Evolutionary conservation across 2,888 invertebrate species (phyloP), one percentile per base, ranked within the genome.

Genomic region (Endomychus coccineus): DNA sequence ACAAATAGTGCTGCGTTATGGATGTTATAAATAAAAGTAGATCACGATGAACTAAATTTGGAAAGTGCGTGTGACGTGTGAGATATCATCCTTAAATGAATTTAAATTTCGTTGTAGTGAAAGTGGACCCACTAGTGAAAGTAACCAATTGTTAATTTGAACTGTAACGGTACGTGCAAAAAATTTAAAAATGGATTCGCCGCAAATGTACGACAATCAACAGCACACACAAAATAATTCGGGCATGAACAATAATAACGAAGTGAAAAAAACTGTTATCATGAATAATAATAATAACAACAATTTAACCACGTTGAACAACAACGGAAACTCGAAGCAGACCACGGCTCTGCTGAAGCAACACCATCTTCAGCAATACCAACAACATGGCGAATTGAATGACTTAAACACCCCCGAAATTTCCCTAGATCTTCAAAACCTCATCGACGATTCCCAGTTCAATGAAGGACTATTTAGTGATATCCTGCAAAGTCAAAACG

Each of bases 371-470:
- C 75, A 83, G 40, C 78, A 82, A 43, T 83, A 85, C 40, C 82
- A 83, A 42, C 68, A 70, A 14, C 72, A 73, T 40, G 74, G 74
- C 25, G 89, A 91, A 59, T 69, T 91, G 43, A 84, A 86, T 61
- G 91, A 91, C 64, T 75, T 94, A 56, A 90, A 89, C 64, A 85
- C 86, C 39, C 88, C 90, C 50, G 94, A 94, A 68, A 89, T 92
- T 63, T 88, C 89, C 47, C 72, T 94, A 58, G 92, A 94, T 60
- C 71, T 94, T 48, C 90, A 92, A 61, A 85, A 88, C 65, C 75
- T 94, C 55, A 91, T 94, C 59, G 90, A 91, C 69, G 91, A 91
- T 64, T 71, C 75, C 16, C 88, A 89, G 69, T 90, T 91, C 69
- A 79, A 83, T 54, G 88, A 90, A 52, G 86, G 86, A 19, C 72